Conservation (phyloP, 2,888 invertebrate species). For the Amiota minor region DNA sequence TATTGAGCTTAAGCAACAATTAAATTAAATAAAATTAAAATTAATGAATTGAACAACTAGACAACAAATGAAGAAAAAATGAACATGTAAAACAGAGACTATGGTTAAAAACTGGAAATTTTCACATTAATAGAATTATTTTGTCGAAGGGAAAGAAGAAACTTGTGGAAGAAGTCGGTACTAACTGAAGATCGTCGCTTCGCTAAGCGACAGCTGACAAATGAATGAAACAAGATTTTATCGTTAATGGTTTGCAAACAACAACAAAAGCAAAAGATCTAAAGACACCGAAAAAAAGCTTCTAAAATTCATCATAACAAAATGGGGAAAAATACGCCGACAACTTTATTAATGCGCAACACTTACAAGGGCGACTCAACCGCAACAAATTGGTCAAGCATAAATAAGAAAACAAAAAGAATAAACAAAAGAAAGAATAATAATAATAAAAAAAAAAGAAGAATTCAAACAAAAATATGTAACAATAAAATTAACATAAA, state of each 20-base stretch:
- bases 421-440: not conserved
- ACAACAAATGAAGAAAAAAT: no score
- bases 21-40: no score
- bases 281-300: not conserved
- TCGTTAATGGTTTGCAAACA: not conserved
- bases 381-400: constrained; percentile 5
- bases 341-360: constrained; percentile 8
- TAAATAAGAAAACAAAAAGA: not conserved
- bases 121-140: no score
- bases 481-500: constrained; percentile 29
- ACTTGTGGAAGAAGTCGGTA: not conserved
- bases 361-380: not conserved
- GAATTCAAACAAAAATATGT: no score
- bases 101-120: no score
- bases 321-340: not conserved
- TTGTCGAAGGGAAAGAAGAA: not conserved
- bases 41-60: no score
- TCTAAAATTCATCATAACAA: not conserved
- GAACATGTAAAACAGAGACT: no score
- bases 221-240: no score
- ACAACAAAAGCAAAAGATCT: not conserved
- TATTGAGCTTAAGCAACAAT: no score
- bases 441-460: not conserved
- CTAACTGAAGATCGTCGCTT: not conserved
- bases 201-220: no score